Evolutionary conservation across 2,888 invertebrate genomes (phyloP), one percentile per base, ranked within the genome.

Genomic region (Tridacna crocea): DNA sequence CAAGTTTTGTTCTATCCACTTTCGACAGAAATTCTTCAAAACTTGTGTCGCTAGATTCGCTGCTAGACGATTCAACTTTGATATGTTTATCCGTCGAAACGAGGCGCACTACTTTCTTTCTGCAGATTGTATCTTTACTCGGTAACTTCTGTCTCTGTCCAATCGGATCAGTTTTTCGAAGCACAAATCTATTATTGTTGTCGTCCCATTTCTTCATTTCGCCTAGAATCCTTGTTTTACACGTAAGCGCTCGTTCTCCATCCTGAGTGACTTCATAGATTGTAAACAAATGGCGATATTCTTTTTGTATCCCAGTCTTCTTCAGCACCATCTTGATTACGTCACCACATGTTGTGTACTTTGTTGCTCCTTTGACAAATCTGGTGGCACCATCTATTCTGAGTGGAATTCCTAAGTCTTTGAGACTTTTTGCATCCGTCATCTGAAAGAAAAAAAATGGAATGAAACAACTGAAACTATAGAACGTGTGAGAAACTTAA

Each of bases 251-350:
- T 24, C 27, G 74, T 60, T 85, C 85, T 19, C 65, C 75, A 27
- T 72, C 36, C 15, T 51, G 36, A 4, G 85, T 79, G 19, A 78
- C 70, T 47, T 85, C 82, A 58, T 68, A 82, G 24, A 85, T 80
- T 13, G 72, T 27, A 55, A 82, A 85, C 61, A 85, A 65, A 46
- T 82, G 82, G 15, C 82, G 65, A 27, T 85, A 82, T 47, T 85
- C 85, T 51, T 85, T 85, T 8, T 68, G 70, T 0, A 82, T 77
- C 19, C 85, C 85, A 17, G 85, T 85, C 61, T 85, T 85, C 78
- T 85, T 85, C 2, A 85, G 76, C 26, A 82, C 85, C 85, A 85
- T 85, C 73, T 85, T 85, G 61, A 85, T 82, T 82, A 85, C 85
- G 85, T 85, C 85, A 82, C 72, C 65, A 61, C 82, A 82, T 58